These are phyloP conservation scores for Bombyx mori DNA, from an alignment of 1,140 invertebrate genomes.

Conservation along the genomic window DNA sequence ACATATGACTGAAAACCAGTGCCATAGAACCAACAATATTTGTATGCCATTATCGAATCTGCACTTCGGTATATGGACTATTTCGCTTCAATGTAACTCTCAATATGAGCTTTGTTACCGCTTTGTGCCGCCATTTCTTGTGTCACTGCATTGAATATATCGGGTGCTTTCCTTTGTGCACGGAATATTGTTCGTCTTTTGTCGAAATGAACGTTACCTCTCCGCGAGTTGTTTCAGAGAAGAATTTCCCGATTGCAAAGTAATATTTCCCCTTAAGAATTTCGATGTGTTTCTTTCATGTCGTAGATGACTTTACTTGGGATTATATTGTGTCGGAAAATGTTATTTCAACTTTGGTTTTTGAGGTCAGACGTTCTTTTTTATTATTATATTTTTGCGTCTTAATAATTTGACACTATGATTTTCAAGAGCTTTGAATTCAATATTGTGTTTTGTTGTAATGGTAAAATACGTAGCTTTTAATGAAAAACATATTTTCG, in stretches of 20 bases:
- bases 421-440: too few relatives aligned
- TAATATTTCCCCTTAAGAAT: conserved; percentile 68
- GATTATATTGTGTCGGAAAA: conserved; percentile 51
- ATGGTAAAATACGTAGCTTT: too few relatives aligned
- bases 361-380: conserved; percentile 27
- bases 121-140: conserved; percentile 65
- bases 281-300: conserved; percentile 65
- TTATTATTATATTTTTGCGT: background rate
- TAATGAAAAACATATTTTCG: too few relatives aligned
- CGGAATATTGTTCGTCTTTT: conserved; percentile 69
- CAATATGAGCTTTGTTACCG: conserved; percentile 69
- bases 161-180: conserved; percentile 66
- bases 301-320: conserved; percentile 55
- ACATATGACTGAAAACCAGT: too few relatives aligned
- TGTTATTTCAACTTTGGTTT: conserved; percentile 36
- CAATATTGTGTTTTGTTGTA: too few relatives aligned
- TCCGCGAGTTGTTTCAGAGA: conserved; percentile 65
- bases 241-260: conserved; percentile 69
- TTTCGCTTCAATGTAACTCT: conserved; percentile 45
- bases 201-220: conserved; percentile 67
- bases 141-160: conserved; percentile 71
- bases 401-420: too few relatives aligned
- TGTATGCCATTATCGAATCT: too few relatives aligned
- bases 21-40: too few relatives aligned
- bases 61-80: background rate